phyloP scores from a whole-genome alignment of 2,113 vertebrate genomes.

The Cyprinodon brontotheroides region DNA sequence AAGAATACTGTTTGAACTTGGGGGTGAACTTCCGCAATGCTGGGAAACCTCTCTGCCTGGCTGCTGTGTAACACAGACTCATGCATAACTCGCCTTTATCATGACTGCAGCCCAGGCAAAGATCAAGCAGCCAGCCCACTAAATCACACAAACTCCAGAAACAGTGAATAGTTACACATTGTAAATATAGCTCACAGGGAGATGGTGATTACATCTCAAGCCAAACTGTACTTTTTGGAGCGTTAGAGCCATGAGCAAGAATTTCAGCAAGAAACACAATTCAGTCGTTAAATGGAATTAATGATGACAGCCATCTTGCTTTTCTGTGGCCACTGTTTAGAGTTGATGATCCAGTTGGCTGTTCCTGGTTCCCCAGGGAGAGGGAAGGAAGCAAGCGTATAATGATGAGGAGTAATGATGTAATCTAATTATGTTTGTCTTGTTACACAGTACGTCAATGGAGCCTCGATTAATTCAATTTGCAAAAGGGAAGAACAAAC shows the following conservation, averaged over 20 bases:
- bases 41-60: conserved; percentile 13
- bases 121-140: conserved; percentile 8
- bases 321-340: conserved; percentile 20
- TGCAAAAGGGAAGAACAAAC: conserved; percentile 47
- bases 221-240: conserved; percentile 64
- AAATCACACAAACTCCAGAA: conserved; percentile 26
- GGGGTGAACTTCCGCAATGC: conserved; percentile 8
- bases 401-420: conserved; percentile 54
- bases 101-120: conserved; percentile 16
- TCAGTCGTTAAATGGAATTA: conserved; percentile 30
- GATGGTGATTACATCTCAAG: conserved; percentile 59
- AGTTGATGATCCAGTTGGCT: conserved; percentile 38
- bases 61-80: conserved; percentile 31
- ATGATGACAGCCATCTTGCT: conserved; percentile 47
- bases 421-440: conserved; percentile 66
- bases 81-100: conserved; percentile 40
- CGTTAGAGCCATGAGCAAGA: conserved; percentile 46
- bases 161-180: conserved; percentile 50
- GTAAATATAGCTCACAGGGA: conserved; percentile 64
- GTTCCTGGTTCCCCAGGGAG: conserved; percentile 15
- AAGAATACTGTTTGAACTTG: conserved; percentile 36
- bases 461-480: conserved; percentile 57
- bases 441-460: conserved; percentile 42
- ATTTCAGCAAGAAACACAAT: conserved; percentile 23
- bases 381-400: conserved; percentile 31